phyloP scores from a whole-genome alignment of 2,888 invertebrate species.

The Drosophila prostipennis region DNA sequence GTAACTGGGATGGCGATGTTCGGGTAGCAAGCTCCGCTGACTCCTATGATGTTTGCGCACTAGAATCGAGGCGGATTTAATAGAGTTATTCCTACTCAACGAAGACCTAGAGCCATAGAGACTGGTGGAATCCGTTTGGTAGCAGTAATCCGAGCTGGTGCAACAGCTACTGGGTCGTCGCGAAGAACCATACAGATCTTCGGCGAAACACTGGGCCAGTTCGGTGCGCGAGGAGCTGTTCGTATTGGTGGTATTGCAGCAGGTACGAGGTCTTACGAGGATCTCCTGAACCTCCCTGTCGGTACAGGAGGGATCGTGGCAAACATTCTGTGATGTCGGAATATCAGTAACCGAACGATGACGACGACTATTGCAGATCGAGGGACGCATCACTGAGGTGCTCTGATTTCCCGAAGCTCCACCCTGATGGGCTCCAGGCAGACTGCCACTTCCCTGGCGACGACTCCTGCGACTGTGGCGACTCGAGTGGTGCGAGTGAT shows the following conservation, averaged over 20 bases:
- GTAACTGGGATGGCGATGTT: conserved; percentile 82
- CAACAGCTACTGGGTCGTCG: conserved; percentile 83
- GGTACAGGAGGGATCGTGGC: conserved; percentile 81
- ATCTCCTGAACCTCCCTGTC: conserved; percentile 83
- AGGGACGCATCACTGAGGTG: conserved; percentile 33
- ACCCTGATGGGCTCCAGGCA: conserved; percentile 69
- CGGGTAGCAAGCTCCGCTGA: conserved; percentile 55
- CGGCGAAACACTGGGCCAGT: conserved; percentile 83
- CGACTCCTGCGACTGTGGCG: conserved; percentile 60
- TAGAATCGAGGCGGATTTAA: conserved; percentile 82
- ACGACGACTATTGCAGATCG: conserved; percentile 77
- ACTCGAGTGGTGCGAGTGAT: conserved; percentile 67
- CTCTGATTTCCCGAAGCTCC: conserved; percentile 35
- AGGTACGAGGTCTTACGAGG: conserved; percentile 81
- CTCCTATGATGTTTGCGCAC: conserved; percentile 76
- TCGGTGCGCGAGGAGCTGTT: conserved; percentile 82
- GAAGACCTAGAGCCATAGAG: conserved; percentile 83
- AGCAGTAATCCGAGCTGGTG: conserved; percentile 84
- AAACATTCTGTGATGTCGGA: conserved; percentile 73
- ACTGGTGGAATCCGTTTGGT: conserved; percentile 84
- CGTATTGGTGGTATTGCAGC: conserved; percentile 61
- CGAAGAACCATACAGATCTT: conserved; percentile 82
- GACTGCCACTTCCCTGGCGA: conserved; percentile 69
- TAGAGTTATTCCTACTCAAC: conserved; percentile 83
- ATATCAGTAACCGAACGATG: conserved; percentile 83